Percentiles rank a stretch among this genome's conserved stretches.
phyloP scores from a whole-genome alignment of 2,797 vertebrate genomes.

The Manis javanica region DNA sequence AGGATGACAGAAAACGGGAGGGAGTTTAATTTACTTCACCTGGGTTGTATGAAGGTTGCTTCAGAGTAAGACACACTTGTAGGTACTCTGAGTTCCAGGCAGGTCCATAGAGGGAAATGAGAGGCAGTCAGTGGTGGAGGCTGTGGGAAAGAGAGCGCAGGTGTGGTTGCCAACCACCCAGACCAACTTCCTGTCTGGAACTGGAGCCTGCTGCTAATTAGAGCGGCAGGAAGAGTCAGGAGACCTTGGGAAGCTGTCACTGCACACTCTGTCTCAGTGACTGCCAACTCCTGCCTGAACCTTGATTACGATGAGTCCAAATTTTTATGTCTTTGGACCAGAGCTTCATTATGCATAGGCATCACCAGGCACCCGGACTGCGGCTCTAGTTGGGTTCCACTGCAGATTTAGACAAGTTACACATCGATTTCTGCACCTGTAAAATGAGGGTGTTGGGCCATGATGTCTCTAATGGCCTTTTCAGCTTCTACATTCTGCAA shows the following conservation, averaged over 20 bases:
- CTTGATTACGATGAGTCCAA: background rate
- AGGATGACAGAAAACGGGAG: background rate
- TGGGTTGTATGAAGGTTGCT: background rate
- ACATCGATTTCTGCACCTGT: background rate
- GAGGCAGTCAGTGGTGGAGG: background rate
- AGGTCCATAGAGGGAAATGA: background rate
- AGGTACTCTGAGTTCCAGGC: background rate
- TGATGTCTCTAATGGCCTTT: background rate
- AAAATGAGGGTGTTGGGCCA: background rate
- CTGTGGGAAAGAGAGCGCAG: background rate
- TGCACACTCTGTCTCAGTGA: background rate
- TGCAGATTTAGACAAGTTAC: background rate
- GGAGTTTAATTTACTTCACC: constrained; percentile 40
- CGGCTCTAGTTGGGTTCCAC: background rate
- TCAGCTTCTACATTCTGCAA: background rate
- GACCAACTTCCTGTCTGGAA: background rate
- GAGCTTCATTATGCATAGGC: background rate
- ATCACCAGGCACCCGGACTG: too few species aligned
- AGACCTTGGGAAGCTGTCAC: background rate
- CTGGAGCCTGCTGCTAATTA: too few species aligned
- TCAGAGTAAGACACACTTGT: background rate
- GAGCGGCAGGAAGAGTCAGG: background rate
- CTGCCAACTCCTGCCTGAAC: background rate
- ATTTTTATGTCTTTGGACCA: background rate
- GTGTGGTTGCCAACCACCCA: background rate